phyloP scores from a whole-genome alignment of 2,797 vertebrate species.

The Petrocephalus sullivani region DNA sequence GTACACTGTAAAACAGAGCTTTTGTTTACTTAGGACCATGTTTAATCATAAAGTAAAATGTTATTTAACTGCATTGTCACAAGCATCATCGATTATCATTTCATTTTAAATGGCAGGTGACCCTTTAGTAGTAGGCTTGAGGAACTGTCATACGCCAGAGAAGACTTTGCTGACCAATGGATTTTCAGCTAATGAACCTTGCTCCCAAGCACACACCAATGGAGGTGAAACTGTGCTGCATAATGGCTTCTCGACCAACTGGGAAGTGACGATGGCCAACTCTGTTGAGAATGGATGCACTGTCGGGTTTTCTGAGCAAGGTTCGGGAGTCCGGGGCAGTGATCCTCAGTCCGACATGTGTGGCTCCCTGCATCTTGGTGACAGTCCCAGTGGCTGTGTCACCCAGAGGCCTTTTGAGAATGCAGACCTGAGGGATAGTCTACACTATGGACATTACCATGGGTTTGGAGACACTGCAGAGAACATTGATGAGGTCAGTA shows the following conservation, averaged over 20 bases:
- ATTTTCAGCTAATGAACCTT: slow-evolving; percentile 64
- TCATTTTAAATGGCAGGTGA: slow-evolving; percentile 75
- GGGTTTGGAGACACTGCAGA: slow-evolving; percentile 94
- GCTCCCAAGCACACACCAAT: slow-evolving; percentile 42
- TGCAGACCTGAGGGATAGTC: slow-evolving; percentile 61
- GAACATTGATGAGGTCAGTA: slow-evolving; percentile 77
- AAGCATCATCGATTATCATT: slow-evolving; percentile 35
- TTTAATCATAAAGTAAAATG: neutral
- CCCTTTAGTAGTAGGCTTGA: slow-evolving; percentile 70
- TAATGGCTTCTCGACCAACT: slow-evolving; percentile 35
- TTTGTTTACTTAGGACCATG: neutral
- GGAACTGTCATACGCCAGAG: slow-evolving; percentile 64
- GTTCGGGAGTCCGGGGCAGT: slow-evolving; percentile 40
- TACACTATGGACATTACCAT: slow-evolving; percentile 88
- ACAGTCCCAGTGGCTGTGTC: slow-evolving; percentile 74
- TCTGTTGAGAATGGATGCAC: slow-evolving; percentile 17
- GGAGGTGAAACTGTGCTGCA: slow-evolving; percentile 57
- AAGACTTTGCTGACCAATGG: slow-evolving; percentile 63
- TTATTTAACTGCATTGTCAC: neutral
- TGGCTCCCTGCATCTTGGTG: slow-evolving; percentile 76
- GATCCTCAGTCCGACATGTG: slow-evolving; percentile 65
- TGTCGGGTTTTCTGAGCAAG: slow-evolving; percentile 26
- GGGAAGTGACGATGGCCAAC: slow-evolving; percentile 12
- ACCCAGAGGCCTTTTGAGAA: slow-evolving; percentile 55
- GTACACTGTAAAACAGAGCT: neutral